Evolutionary conservation across 2,113 vertebrate genomes (phyloP).

Genomic region (Crypturellus undulatus): DNA sequence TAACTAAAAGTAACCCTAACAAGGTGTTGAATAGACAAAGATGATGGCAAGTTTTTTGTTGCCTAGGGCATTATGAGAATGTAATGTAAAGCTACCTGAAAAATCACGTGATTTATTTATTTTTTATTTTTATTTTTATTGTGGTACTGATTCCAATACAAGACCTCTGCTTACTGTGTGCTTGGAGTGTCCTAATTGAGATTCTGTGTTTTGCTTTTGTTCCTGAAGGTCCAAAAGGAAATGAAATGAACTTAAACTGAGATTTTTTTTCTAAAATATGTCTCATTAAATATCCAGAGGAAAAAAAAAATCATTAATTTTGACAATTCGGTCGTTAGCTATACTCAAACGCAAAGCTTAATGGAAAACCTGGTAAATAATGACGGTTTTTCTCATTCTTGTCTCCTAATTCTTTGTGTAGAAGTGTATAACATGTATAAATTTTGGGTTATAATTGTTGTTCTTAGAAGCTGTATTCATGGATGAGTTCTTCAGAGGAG

Average conservation of each 20-base stretch:
- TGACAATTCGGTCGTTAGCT: background rate
- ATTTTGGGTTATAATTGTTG: background rate
- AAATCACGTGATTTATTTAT: background rate
- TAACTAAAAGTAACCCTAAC: background rate
- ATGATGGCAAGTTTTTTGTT: background rate
- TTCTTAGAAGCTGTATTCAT: background rate
- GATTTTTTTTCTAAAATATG: background rate
- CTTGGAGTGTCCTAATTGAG: background rate
- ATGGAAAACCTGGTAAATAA: background rate
- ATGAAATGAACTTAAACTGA: background rate
- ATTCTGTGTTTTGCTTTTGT: background rate
- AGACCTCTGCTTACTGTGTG: background rate
- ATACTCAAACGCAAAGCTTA: background rate
- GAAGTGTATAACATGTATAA: background rate
- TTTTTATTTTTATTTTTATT: background rate
- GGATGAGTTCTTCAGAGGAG: no score
- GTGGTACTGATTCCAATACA: background rate
- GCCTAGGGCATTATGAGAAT: background rate
- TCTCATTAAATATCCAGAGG: background rate
- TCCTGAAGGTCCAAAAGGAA: background rate
- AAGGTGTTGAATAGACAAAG: background rate
- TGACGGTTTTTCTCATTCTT: background rate
- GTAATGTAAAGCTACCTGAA: background rate
- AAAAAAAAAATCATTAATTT: background rate
- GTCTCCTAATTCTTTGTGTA: background rate